Evolutionary conservation across 2,888 invertebrate genomes (phyloP).

Genomic region (Heteromyza rotundicornis): DNA sequence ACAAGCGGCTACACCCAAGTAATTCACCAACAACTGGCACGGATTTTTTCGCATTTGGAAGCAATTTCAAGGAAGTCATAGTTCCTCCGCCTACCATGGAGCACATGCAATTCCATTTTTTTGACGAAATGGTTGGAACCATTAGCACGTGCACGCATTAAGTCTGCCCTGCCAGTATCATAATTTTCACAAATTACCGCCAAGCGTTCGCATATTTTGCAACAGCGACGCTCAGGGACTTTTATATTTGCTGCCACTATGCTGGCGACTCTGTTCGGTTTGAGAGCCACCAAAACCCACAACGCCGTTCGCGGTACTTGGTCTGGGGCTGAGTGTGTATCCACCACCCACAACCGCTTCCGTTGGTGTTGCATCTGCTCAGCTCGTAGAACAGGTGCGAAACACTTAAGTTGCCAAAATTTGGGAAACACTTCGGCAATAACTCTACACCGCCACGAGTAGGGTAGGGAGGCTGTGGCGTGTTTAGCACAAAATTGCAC

Average conservation of each 20-base stretch:
- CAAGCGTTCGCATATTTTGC: conserved; percentile 47
- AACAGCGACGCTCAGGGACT: not conserved
- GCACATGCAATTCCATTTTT: not conserved
- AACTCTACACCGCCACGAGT: not conserved
- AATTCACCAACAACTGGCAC: conserved; percentile 1
- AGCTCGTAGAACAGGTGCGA: conserved; percentile 45
- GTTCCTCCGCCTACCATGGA: not conserved
- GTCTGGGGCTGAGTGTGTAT: not conserved
- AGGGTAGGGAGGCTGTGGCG: conserved; percentile 17
- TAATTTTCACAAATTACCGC: conserved; percentile 57
- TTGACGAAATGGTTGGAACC: conserved; percentile 39
- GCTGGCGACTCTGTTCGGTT: not conserved
- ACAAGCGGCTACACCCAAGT: not conserved
- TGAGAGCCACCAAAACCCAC: not conserved
- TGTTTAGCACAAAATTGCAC: conserved; percentile 42
- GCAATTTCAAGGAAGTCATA: not conserved
- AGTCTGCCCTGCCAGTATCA: conserved; percentile 38
- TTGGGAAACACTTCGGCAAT: conserved; percentile 20
- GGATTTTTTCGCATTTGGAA: conserved; percentile 1
- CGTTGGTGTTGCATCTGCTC: not conserved
- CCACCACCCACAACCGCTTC: not conserved
- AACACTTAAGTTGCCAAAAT: conserved; percentile 40
- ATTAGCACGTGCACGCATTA: conserved; percentile 63
- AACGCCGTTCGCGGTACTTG: not conserved
- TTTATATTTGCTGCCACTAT: not conserved